Conservation (phyloP, 1,140 invertebrate species). For the Micrasema longulum region DNA sequence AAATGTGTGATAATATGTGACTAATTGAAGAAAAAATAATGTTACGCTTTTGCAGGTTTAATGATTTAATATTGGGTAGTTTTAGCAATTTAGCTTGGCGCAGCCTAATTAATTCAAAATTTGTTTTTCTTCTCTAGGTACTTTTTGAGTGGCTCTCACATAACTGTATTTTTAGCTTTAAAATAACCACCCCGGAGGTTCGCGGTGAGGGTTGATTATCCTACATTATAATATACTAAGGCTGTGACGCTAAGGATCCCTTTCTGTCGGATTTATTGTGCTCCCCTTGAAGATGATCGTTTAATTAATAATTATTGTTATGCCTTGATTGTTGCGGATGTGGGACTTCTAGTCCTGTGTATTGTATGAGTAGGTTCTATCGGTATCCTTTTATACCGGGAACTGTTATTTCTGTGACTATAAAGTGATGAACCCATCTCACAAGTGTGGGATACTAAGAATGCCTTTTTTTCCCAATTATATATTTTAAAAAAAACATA, state of each 20-base stretch:
- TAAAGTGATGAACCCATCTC: neutral
- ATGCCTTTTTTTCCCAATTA: too few species aligned
- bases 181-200: too few species aligned
- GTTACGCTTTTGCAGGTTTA: too few species aligned
- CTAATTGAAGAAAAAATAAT: too few species aligned
- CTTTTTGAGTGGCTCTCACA: conserved; percentile 4
- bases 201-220: too few species aligned
- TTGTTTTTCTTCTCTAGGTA: neutral
- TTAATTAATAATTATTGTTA: conserved; percentile 52
- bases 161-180: neutral
- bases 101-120: too few species aligned
- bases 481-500: neutral
- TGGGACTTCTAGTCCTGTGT: neutral
- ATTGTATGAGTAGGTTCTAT: neutral
- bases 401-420: conserved; percentile 26
- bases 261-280: conserved; percentile 41
- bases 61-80: too few species aligned
- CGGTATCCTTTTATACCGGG: conserved; percentile 6
- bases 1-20: too few species aligned
- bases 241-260: neutral
- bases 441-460: neutral
- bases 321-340: conserved; percentile 21
- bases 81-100: too few species aligned
- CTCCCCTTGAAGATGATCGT: conserved; percentile 47
- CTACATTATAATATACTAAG: too few species aligned